Evolutionary conservation across 1,140 invertebrate genomes (phyloP).

Genomic region (Procambarus virginalis): DNA sequence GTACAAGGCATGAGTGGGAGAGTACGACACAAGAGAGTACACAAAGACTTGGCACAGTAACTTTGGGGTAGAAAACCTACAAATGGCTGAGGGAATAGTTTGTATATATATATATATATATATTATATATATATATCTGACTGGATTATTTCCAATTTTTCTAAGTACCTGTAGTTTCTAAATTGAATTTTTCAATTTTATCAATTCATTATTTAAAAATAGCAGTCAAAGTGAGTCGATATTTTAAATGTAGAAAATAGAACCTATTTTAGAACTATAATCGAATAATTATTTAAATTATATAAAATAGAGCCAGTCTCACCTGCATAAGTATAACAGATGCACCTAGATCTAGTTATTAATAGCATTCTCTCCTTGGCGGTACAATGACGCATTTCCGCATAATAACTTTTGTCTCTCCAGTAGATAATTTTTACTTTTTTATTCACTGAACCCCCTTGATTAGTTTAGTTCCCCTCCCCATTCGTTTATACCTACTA

Average conservation of each 20-base stretch:
- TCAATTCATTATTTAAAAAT: not conserved
- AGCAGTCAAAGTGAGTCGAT: not conserved
- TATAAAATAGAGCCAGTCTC: not conserved
- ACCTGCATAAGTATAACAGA: not conserved
- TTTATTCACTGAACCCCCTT: conserved; percentile 14
- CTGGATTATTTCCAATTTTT: conserved; percentile 2
- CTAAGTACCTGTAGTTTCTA: not conserved
- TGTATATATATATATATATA: too few relatives aligned
- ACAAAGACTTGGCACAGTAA: not conserved
- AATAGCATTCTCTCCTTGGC: conserved; percentile 8
- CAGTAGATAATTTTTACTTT: conserved; percentile 12
- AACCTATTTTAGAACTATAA: not conserved
- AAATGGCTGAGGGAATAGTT: not conserved
- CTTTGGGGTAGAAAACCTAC: not conserved
- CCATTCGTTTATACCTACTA: not conserved
- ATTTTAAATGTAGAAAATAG: conserved; percentile 12
- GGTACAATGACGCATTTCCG: conserved; percentile 23
- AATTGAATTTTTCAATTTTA: not conserved
- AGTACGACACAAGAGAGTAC: not conserved
- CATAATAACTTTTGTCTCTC: conserved; percentile 18
- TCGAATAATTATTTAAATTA: not conserved
- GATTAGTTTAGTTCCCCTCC: conserved; percentile 11
- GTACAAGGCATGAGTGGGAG: not conserved
- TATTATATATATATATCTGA: not conserved
- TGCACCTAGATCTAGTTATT: not conserved